Evolutionary conservation across 2,888 invertebrate genomes (phyloP), one percentile per base, ranked within the genome.

Genomic region (Aplocera efformata): DNA sequence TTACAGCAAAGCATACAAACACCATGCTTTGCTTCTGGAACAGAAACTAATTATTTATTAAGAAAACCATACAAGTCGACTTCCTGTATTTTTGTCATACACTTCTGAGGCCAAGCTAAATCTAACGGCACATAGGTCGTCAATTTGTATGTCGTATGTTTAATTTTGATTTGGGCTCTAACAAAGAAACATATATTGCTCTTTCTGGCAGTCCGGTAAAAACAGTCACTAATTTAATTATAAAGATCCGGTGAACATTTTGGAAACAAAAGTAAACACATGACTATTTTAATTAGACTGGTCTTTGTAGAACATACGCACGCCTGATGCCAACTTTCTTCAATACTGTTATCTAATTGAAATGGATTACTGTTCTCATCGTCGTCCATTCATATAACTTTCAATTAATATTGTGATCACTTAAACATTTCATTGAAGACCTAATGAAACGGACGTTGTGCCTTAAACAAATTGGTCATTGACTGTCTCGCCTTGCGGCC

Each of bases 391-490:
- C 48, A 26, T 41, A 48, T 25, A 25, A 42, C 48, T 43, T 45
- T 44, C 48, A 46, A 52, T 50, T 34, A 50, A 44, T 40, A 46
- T 42, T 28, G 27, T 32, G 35, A 43, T 27, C 36, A 35, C 44
- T 48, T 38, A 42, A 48, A 35, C 48, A 48, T 45, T 55, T 46
- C 49, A 52, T 53, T 59, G 50, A 53, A 52, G 38, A 43, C 40
- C 49, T 39, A 42, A 52, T 68, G 63, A 61, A 62, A 53, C 65
- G 60, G 58, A 53, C 61, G 58, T 54, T 53, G 56, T 55, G 48
- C 56, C 51, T 56, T 60, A 59, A 58, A 67, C 69, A 65, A 57
- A 63, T 56, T 67, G 70, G 72, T 69, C 73, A 66, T 69, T 72
- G 72, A 70, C 73, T 67, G 60, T 38, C 48, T 45, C 50, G 54